Evolutionary conservation across 1,140 invertebrate genomes (phyloP).

Genomic region (Temnothorax longispinosus): DNA sequence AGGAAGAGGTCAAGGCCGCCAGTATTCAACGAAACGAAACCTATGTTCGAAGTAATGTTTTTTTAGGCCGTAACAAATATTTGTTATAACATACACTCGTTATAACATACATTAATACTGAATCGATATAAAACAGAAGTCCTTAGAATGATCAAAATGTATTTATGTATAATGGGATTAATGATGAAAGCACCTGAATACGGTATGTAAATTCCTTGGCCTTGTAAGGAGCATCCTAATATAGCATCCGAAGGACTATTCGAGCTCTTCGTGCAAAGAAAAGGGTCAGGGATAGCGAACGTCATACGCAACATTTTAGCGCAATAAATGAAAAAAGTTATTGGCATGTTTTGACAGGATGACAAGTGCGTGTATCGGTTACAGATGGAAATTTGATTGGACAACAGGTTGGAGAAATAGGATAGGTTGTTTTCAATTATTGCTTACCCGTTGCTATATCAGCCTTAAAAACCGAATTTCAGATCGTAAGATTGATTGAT

Average conservation of each 20-base stretch:
- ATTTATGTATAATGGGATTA: not conserved
- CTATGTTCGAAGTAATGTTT: not conserved
- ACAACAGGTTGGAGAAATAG: not conserved
- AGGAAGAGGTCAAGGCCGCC: not conserved
- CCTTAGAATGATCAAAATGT: not conserved
- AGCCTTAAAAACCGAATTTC: not conserved
- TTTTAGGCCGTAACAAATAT: not conserved
- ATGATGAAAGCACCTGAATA: not conserved
- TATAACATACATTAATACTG: not conserved
- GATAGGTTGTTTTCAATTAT: not conserved
- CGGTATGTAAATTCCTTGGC: conserved; percentile 33
- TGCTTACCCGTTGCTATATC: not conserved
- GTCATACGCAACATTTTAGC: not conserved
- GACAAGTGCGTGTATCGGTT: not conserved
- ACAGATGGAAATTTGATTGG: not conserved
- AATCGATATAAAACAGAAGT: not conserved
- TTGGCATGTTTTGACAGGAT: not conserved
- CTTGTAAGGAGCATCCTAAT: not conserved
- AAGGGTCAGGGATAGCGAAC: conserved; percentile 64
- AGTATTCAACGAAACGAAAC: not conserved
- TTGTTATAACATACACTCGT: not conserved
- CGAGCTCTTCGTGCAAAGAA: not conserved
- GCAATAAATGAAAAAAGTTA: conserved; percentile 27
- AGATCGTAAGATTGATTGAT: not conserved
- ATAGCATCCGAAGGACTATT: conserved; percentile 45